phyloP scores from a whole-genome alignment of 2,113 vertebrate species.

The Herpetotheres cachinnans region DNA sequence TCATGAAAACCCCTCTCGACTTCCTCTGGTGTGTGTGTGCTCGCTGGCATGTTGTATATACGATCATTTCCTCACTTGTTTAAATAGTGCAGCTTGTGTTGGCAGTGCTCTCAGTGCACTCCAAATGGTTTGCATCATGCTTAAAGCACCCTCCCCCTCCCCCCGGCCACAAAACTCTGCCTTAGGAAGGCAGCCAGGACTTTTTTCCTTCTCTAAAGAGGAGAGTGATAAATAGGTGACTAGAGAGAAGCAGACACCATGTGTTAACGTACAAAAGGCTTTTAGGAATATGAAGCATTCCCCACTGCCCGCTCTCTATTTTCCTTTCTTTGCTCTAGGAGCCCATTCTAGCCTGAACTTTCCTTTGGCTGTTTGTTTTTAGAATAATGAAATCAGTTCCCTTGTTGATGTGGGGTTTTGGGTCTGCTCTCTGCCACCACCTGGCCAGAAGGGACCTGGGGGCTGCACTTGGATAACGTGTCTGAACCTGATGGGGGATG shows the following conservation, averaged over 20 bases:
- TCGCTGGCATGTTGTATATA: conserved; percentile 98
- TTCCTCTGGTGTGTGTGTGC: conserved; percentile 86
- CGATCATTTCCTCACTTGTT: conserved; percentile 99
- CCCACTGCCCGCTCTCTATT: conserved; percentile 75
- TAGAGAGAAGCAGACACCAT: conserved; percentile 83
- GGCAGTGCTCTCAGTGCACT: conserved; percentile 90
- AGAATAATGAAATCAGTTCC: conserved; percentile 75
- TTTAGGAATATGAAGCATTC: conserved; percentile 81
- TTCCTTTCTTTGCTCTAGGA: conserved; percentile 74
- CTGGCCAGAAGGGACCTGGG: conserved; percentile 52
- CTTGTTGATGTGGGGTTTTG: conserved; percentile 65
- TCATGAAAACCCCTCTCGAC: conserved; percentile 83
- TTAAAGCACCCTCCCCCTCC: conserved; percentile 86
- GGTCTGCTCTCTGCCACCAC: conserved; percentile 62
- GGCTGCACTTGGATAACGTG: conserved; percentile 3
- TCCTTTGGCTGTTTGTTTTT: conserved; percentile 75
- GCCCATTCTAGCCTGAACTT: conserved; percentile 71
- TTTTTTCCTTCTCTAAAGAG: conserved; percentile 79
- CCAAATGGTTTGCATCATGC: conserved; percentile 99
- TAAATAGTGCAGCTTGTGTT: conserved; percentile 99
- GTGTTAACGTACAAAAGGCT: conserved; percentile 80
- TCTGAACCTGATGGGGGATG: background rate
- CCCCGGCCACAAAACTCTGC: conserved; percentile 77
- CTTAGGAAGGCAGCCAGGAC: conserved; percentile 81
- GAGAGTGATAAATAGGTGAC: conserved; percentile 83